Conservation (phyloP, 2,113 vertebrate genomes). For the Gopherus evgoodei region DNA sequence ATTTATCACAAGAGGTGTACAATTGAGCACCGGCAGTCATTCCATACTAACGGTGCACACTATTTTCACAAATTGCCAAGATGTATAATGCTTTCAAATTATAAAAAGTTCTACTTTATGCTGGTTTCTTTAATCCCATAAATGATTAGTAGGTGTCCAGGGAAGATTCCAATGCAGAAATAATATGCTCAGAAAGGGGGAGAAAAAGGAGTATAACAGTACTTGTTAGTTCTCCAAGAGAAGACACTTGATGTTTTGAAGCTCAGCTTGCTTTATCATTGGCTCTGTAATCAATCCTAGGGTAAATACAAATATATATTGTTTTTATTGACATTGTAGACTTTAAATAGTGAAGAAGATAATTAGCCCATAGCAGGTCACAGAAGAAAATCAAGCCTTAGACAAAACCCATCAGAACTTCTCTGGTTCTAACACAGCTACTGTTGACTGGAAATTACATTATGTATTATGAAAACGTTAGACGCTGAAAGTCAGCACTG, state of each 20-base stretch:
- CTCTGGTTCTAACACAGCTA: background rate
- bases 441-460: background rate
- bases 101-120: background rate
- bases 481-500: background rate
- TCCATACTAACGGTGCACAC: background rate
- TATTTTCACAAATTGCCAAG: background rate
- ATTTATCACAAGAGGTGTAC: background rate
- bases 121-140: background rate
- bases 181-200: background rate
- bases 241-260: background rate
- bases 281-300: background rate
- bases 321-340: background rate
- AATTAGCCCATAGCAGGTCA: background rate
- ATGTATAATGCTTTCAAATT: background rate
- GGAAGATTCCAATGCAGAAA: fast-evolving
- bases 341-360: background rate
- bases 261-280: background rate
- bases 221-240: background rate
- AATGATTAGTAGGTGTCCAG: background rate
- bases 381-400: background rate
- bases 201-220: background rate
- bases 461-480: background rate
- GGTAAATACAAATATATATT: background rate
- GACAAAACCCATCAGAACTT: background rate
- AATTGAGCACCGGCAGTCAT: background rate